A percentile compares a stretch with the other conserved stretches of the same genome.
phyloP scores from a whole-genome alignment of 2,113 vertebrate genomes.

The Talpa occidentalis region DNA sequence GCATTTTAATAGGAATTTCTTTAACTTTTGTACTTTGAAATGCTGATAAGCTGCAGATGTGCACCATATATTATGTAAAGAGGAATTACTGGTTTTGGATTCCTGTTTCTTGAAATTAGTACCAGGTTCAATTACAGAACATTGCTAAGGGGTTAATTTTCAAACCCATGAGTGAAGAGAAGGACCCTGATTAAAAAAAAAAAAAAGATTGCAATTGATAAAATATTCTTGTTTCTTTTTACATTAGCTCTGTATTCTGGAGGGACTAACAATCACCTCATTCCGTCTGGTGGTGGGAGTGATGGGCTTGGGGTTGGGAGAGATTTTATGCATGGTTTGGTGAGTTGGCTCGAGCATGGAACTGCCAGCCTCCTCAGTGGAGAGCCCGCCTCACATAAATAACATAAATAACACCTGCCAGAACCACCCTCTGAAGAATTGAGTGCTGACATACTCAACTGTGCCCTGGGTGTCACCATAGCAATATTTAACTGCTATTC shows the following conservation, averaged over 20 bases:
- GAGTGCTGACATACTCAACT: neutral
- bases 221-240: constrained; percentile 18
- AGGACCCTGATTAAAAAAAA: neutral
- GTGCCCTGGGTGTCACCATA: neutral
- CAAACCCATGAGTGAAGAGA: constrained; percentile 54
- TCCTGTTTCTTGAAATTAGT: constrained; percentile 60
- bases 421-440: neutral
- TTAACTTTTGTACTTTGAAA: constrained; percentile 74
- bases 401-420: neutral
- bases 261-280: neutral
- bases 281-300: neutral
- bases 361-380: neutral
- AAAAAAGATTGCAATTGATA: neutral
- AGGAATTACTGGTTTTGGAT: constrained; percentile 52
- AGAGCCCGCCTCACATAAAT: neutral
- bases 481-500: neutral
- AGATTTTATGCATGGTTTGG: neutral
- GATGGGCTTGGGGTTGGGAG: neutral
- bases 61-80: constrained; percentile 61
- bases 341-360: neutral
- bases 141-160: constrained; percentile 78
- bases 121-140: constrained; percentile 7
- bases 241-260: neutral
- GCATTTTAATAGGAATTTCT: constrained; percentile 63
- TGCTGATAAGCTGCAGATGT: constrained; percentile 61